These are phyloP conservation scores for Cinclus mexicanus DNA, from an alignment of 2,113 vertebrate species.

Conservation along the genomic window DNA sequence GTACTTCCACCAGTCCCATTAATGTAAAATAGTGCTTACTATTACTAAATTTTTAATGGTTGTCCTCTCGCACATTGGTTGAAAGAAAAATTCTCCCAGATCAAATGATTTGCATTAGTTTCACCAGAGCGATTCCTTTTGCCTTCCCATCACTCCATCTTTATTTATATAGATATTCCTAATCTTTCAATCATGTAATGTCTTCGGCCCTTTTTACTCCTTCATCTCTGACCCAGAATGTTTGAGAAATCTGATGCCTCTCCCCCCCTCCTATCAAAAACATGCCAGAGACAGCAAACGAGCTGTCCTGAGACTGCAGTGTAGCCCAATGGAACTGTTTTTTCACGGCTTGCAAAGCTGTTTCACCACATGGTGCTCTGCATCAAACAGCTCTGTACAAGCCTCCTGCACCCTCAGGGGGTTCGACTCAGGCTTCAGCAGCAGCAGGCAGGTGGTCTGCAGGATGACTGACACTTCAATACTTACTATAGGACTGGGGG, in stretches of 20 bases:
- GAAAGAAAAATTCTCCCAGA: not conserved
- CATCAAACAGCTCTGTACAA: not conserved
- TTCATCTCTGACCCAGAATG: not conserved
- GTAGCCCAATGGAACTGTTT: constrained; percentile 5
- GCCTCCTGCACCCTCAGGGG: not conserved
- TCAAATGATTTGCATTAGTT: constrained; percentile 8
- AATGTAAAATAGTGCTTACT: constrained; percentile 33
- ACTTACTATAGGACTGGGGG: not conserved
- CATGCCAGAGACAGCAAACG: not conserved
- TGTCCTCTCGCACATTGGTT: not conserved
- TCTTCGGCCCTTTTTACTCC: not conserved
- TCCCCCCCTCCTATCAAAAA: not conserved
- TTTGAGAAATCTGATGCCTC: not conserved
- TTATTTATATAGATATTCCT: not conserved
- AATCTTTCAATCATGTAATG: not conserved
- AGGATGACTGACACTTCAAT: not conserved
- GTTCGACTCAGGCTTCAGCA: not conserved
- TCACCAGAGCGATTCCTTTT: not conserved
- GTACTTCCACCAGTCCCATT: constrained; percentile 22
- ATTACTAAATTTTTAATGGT: constrained; percentile 18
- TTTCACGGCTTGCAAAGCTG: not conserved
- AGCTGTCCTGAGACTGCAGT: constrained; percentile 12
- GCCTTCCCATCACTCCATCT: not conserved
- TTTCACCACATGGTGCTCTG: not conserved
- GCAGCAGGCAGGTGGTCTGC: constrained; percentile 2